Evolutionary conservation across 2,797 vertebrate species (phyloP), one percentile per base, ranked within the genome.

Genomic region (Pelochelys cantorii): DNA sequence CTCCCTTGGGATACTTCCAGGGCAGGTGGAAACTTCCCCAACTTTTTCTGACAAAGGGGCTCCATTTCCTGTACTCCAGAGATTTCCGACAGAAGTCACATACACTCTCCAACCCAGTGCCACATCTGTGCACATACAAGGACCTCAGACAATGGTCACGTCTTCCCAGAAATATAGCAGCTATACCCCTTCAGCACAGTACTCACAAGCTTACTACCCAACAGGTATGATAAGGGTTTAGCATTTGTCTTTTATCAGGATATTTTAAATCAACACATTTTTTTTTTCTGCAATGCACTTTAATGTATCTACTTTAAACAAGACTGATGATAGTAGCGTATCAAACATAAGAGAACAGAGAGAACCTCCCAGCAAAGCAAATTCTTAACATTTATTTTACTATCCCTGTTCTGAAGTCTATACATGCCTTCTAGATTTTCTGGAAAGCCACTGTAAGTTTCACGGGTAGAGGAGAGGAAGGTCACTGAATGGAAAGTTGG

Each of bases 211-310:
- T 94, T 98, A 94, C 96, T 98, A 96, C 93, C 92, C 98, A 80
- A 86, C 98, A 98, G 97, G 99, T 99, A 97, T 42, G 96, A 91
- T 85, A 79, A 59, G 25, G 68, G 85, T 89, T 59, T 90, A 93
- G 53, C 93, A 89, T 71, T n/a, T 93, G 57, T 20, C 86, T 90
- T 96, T 90, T 92, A 53, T 84, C 89, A 93, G 84, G 56, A 22
- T 90, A n/a, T 27, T 91, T 94, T 31, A 53, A 93, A 88, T 84
- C 71, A 27, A 60, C 14, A 10, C 85, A 59, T 57, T 78, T n/a
- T 10, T 60, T 68, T 52, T 88, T 48, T 48, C 29, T 86, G 22
- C 57, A 80, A 5, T 92, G 34, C 20, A 92, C 85, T 92, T 90
- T 57, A 62, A 77, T 84, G 4, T 81, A 31, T 77, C 5, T 54